Percentiles rank a stretch among this genome's conserved stretches.
phyloP scores from a whole-genome alignment of 1,140 invertebrate genomes.

The Halesus radiatus region DNA sequence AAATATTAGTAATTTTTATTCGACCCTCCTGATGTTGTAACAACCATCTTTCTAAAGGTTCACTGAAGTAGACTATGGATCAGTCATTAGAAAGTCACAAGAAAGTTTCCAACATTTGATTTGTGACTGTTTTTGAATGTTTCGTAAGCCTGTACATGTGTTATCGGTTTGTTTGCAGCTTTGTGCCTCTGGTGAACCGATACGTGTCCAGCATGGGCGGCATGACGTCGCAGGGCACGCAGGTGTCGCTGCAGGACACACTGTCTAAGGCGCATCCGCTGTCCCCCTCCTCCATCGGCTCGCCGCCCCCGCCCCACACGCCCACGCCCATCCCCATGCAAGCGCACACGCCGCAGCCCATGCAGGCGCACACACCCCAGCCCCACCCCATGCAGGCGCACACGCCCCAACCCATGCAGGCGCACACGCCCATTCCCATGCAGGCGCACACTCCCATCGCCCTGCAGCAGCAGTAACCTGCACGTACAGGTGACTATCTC shows the following conservation, averaged over 20 bases:
- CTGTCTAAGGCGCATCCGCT: conserved; percentile 63
- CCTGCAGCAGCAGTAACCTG: conserved; percentile 21
- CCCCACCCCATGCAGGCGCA: neutral
- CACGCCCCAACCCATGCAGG: conserved; percentile 6
- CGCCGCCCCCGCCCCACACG: conserved; percentile 64
- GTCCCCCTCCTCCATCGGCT: conserved; percentile 68
- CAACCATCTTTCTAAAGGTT: too few relatives aligned
- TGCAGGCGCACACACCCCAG: conserved; percentile 22
- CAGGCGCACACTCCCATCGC: neutral
- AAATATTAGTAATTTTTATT: too few relatives aligned
- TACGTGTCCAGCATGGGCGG: conserved; percentile 57
- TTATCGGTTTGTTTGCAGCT: conserved; percentile 61
- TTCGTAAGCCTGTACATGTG: neutral
- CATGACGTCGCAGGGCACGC: conserved; percentile 70
- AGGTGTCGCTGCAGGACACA: conserved; percentile 68
- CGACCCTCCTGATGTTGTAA: too few relatives aligned
- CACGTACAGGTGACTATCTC: too few relatives aligned
- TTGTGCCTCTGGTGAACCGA: conserved; percentile 69
- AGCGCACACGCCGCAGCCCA: neutral
- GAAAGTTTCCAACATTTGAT: too few relatives aligned
- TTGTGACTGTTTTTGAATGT: too few relatives aligned
- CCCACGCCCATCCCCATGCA: conserved; percentile 5
- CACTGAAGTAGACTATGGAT: too few relatives aligned
- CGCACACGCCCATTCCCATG: conserved; percentile 9
- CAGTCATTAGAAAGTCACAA: too few relatives aligned